phyloP scores from a whole-genome alignment of 1,140 invertebrate species.

The Bombus pyrosoma region DNA sequence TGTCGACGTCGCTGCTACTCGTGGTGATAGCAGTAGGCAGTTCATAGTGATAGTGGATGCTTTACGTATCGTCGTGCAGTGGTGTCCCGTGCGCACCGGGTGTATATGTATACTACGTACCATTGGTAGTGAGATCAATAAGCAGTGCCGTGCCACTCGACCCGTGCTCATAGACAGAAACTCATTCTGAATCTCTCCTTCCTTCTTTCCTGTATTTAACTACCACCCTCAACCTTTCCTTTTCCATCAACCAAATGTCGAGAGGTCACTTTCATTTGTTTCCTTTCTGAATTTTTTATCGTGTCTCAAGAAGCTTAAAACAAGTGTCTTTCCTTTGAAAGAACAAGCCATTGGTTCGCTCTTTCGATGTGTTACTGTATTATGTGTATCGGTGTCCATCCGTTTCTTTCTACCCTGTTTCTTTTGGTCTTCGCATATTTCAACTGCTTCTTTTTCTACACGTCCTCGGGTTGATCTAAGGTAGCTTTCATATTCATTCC shows the following conservation, averaged over 20 bases:
- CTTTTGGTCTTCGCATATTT: background rate
- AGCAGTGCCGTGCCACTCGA: constrained; percentile 75
- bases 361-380: constrained; percentile 17
- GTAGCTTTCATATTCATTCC: background rate
- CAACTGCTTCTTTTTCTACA: background rate
- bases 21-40: constrained; percentile 4
- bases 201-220: constrained; percentile 12
- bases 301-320: background rate
- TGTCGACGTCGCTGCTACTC: constrained; percentile 41
- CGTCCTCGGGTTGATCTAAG: background rate
- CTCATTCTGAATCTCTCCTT: constrained; percentile 41
- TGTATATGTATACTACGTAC: constrained; percentile 73
- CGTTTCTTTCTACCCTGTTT: background rate
- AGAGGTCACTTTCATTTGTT: constrained; percentile 18
- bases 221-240: background rate
- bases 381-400: constrained; percentile 1
- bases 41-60: constrained; percentile 45
- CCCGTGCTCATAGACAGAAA: constrained; percentile 59
- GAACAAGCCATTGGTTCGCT: constrained; percentile 23
- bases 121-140: constrained; percentile 78
- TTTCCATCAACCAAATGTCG: background rate
- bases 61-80: constrained; percentile 61
- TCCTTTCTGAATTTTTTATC: constrained; percentile 21
- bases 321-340: constrained; percentile 8
- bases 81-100: constrained; percentile 66